Evolutionary conservation across 2,888 invertebrate species (phyloP), one percentile per base, ranked within the genome.

Genomic region (Orchesellides sinensis): DNA sequence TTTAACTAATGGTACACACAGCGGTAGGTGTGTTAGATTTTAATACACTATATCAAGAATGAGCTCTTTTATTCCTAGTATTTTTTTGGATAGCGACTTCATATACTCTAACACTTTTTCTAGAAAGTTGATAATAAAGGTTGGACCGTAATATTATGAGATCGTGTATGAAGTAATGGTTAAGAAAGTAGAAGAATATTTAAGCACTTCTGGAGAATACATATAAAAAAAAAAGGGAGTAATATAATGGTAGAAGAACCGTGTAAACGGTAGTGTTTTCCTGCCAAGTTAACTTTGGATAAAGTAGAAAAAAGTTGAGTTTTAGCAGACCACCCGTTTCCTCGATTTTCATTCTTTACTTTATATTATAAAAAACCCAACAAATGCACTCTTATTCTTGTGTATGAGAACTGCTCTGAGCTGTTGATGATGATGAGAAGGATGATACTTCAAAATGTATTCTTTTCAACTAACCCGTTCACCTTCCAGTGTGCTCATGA

Each of bases 401-500:
- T 52, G 21, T 40, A 40, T 40, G 40, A 40, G 40, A 61, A 29
- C 21, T 61, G 17, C 10, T 45, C 8, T 54, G 47, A 47, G 59
- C 54, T 69, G 69, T 29, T 61, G 78, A 59, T 68, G 65, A 69
- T 17, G 80, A 66, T 40, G 73, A 66, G 80, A 32, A 66, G 80
- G 80, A 80, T 63, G 80, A 80, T 80, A 73, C 80, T 80, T 80
- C 66, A 73, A 72, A 72, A 72, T 73, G 80, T 80, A 80, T 73
- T 80, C 80, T 73, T 72, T 80, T 56, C 56, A 65, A 66, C 66
- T 73, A 72, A 68, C 73, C 56, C 66, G 23, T 45, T 63, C 45
- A 63, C 70, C 45, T 54, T n/a, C 40, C 66, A 54, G 35, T 23
- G 65, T 40, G 59, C 59, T 66, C 66, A 59, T 80, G 66, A 66